Conservation (phyloP, 2,113 vertebrate genomes). For the Accipiter virgatus region DNA sequence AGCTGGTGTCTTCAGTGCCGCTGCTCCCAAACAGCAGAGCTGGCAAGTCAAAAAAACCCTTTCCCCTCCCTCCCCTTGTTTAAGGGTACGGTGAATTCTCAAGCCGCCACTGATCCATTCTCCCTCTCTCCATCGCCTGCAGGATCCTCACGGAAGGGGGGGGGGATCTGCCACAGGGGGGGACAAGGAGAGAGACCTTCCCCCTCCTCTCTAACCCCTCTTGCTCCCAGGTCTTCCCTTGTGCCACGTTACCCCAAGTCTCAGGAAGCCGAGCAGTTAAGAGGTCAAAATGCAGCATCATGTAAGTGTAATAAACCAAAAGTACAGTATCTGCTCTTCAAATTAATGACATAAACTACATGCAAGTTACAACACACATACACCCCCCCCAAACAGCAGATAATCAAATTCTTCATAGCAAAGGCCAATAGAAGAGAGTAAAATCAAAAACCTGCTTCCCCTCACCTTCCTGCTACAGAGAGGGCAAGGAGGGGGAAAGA, state of each 20-base stretch:
- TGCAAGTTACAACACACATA: neutral
- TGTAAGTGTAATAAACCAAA: neutral
- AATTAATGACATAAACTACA: neutral
- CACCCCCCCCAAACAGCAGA: neutral
- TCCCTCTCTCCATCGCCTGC: accelerated
- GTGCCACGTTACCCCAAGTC: accelerated
- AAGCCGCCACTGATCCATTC: neutral
- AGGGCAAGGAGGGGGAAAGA: neutral
- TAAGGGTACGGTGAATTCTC: neutral
- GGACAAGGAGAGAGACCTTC: neutral
- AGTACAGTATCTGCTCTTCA: neutral
- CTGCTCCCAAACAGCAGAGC: neutral
- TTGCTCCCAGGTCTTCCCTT: neutral
- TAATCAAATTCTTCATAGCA: neutral
- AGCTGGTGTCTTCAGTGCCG: neutral
- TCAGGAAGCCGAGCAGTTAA: neutral
- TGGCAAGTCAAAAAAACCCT: neutral
- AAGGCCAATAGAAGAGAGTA: neutral
- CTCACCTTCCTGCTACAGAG: neutral
- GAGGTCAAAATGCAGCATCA: neutral
- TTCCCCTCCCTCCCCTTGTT: neutral
- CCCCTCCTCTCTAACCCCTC: no score
- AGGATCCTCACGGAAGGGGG: neutral
- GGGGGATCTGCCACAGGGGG: accelerated
- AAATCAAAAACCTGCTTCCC: conserved; percentile 5